Evolutionary conservation across 2,888 invertebrate genomes (phyloP), one percentile per base, ranked within the genome.

Genomic region (Euplagia quadripunctaria): DNA sequence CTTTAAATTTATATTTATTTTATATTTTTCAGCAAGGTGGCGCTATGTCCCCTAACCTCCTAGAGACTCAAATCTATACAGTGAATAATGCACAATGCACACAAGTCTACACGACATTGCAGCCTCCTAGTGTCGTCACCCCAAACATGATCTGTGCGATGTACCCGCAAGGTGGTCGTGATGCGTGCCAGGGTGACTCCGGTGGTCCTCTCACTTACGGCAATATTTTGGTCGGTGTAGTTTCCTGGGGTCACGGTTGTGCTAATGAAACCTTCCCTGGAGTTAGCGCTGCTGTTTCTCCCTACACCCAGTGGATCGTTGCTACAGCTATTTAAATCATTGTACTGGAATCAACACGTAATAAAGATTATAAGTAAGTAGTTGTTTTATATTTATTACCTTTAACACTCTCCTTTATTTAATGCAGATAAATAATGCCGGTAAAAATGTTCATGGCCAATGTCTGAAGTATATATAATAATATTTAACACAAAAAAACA

Each of bases 171-270:
- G 87, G 87, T 0, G 90, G 89, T 14, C 73, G 77, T 8, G 89
- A 88, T 70, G 86, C 87, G 16, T 90, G 82, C 64, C 75, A 80
- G 63, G 82, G 85, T 20, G 86, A 96, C 87, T 91, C 91, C 69
- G 95, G 95, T 16, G 95, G 95, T 51, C 95, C 95, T 58, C 80
- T 95, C 76, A 91, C 90, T 80, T 89, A 86, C 79, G 14, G 1
- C 6, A 49, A 64, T 68, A 86, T 87, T 75, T 86, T 94, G 68
- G 89, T 96, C 73, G 96, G 95, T 42, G 80, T 96, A 75, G 89
- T 94, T 52, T 96, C 96, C 63, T 96, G 94, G 93, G 96, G 96
- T 74, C 85, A 86, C 52, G 93, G 93, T 8, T 96, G 96, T 79
- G 94, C 92, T 6, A 86, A 90, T 75, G 89, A 85, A 12, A 77